Evolutionary conservation across 1,140 invertebrate species (phyloP), one percentile per base, ranked within the genome.

Genomic region (Anagrus nilaparvatae): DNA sequence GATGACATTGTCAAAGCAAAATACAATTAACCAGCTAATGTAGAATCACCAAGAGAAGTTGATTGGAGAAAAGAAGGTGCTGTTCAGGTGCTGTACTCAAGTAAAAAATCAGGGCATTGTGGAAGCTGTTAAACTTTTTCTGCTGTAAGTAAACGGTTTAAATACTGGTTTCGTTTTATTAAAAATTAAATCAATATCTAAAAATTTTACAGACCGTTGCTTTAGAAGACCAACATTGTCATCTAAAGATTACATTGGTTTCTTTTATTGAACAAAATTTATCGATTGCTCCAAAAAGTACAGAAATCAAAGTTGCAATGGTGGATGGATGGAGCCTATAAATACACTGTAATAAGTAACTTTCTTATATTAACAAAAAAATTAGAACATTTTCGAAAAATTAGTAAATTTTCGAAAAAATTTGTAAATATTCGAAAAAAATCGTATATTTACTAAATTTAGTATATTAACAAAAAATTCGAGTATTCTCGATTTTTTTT

Each of bases 241-340:
- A 91, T 46, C 80, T 85, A 60, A 81, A 75, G 18, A 85, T 84
- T 30, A 75, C 79, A 47, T 71, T 99, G 12, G 76, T 94, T 4
- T 93, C 90, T 4, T 75, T 99, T 0, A 95, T 89, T 50, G 96
- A 99, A 71, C 95, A 99, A 71, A 97, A 99, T 65, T 70, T 99
- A 76, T 99, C 18, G 96, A 99, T 71, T 99, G 96, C 60, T 94
- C 91, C 2, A 54, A 56, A 1, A 77, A 76, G 40, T 94, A 87
- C 58, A 93, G 92, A 8, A 98, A 99, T 70, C 78, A 94, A 60
- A 96, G 96, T 30, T 99, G 96, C 68, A 80, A 88, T 51, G 94
- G 94, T 52, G 94, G 94, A 96, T 96, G 90, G 89, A 96, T 67
- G 73, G 84, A 50, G 87, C 87, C 31, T 93, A 95, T 72, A 69